These are phyloP conservation scores for Rhinophrynus dorsalis DNA, from an alignment of 2,797 vertebrate species.

Conservation along the genomic window DNA sequence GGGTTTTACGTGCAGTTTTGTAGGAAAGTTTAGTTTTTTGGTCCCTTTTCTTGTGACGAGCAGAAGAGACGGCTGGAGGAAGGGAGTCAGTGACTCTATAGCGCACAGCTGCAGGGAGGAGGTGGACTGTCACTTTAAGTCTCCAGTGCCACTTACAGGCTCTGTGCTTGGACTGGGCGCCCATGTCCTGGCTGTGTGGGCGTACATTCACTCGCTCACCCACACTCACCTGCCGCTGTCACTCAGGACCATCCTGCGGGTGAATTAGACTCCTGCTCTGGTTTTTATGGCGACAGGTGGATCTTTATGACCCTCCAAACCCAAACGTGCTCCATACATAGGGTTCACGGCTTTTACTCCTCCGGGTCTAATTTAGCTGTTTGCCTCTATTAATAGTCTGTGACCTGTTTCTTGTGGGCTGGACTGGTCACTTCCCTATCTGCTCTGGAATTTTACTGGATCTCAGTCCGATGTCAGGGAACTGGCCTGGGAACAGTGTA, in stretches of 20 bases:
- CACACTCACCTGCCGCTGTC: neutral
- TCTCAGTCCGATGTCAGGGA: too few species aligned
- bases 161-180: too few species aligned
- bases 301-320: neutral
- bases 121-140: too few species aligned
- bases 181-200: too few species aligned
- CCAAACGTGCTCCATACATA: neutral
- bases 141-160: too few species aligned
- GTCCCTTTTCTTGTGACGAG: neutral
- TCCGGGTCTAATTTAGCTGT: neutral
- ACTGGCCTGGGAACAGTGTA: too few species aligned
- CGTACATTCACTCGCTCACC: neutral
- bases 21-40: too few species aligned
- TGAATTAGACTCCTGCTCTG: neutral
- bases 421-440: neutral
- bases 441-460: too few species aligned
- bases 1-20: too few species aligned
- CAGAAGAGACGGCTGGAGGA: too few species aligned
- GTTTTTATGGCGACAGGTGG: constrained; percentile 4
- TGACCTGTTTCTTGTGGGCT: neutral
- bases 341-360: neutral
- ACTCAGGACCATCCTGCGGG: neutral
- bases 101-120: too few species aligned
- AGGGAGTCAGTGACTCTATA: too few species aligned
- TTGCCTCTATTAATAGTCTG: neutral